Evolutionary conservation across 2,888 invertebrate genomes (phyloP), one percentile per base, ranked within the genome.

Genomic region (Limnephilus marmoratus): DNA sequence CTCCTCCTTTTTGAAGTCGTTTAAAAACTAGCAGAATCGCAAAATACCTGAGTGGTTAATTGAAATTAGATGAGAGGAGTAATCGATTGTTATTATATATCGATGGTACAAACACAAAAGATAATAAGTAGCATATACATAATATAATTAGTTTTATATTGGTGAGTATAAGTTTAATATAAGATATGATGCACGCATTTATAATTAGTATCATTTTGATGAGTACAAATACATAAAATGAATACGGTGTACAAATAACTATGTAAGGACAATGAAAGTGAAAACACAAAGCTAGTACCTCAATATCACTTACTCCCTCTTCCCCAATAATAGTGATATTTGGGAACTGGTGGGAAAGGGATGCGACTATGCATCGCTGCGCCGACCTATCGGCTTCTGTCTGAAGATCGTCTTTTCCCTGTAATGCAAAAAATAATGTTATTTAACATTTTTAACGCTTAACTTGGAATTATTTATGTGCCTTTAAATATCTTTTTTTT

Each of bases 331-430:
- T 98, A 83, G 97, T 97, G 0, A 98, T 95, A 94, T 97, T 97
- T 0, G 99, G 99, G 95, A 98, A 99, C 94, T 98, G 97, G 93
- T 97, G 97, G 80, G 97, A 96, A 7, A 99, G 96, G 2, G 99
- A 99, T 41, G 98, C 98, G 93, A 99, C 97, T 93, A 99, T 99
- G 95, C 99, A 99, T 94, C 97, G 97, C 95, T 99, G 99, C 0
- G 99, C 99, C 49, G 98, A 98, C 94, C 99, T 97, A 95, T 99
- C 99, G 11, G 99, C 99, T 96, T 99, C 99, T 7, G 99, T 99
- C 96, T 99, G 99, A 85, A 98, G 97, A 96, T 99, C 99, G 96
- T 99, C 98, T 94, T 97, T 97, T 34, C 98, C 99, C 97, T 98
- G 94, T 90, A 95, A 94, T 93, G 91, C 53, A 90, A 68, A 83